These are phyloP conservation scores for Hyaena hyaena DNA, from an alignment of 2,113 vertebrate genomes.

Conservation along the genomic window DNA sequence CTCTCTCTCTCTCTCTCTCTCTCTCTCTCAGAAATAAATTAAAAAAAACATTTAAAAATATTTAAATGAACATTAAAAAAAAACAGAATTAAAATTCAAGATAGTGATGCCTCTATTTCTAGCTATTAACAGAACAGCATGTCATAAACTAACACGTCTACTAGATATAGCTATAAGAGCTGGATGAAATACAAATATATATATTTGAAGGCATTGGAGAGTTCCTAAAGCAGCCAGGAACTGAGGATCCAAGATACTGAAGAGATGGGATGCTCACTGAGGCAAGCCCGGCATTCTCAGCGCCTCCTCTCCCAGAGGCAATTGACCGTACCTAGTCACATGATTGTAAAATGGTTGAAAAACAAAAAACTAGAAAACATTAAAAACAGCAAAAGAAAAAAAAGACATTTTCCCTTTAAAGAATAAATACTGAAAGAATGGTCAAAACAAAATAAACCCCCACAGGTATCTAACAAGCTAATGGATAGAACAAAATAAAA, in stretches of 20 bases:
- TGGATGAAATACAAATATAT: neutral
- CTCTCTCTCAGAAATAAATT: no score
- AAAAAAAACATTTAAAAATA: no score
- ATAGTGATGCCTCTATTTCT: neutral
- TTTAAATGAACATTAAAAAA: no score
- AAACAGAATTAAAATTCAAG: neutral
- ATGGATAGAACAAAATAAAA: neutral
- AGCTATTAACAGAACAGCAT: neutral
- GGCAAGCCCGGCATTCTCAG: neutral
- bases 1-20: no score
- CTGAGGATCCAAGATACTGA: neutral
- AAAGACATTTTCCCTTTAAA: neutral
- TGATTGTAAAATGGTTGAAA: neutral
- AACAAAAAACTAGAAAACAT: neutral
- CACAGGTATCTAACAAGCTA: neutral
- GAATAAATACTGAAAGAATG: neutral
- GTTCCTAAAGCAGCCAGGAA: neutral
- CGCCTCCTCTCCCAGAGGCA: neutral
- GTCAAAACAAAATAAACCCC: neutral
- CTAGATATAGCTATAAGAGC: neutral
- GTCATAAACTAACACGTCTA: neutral
- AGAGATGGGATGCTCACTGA: neutral
- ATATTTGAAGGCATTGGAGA: neutral
- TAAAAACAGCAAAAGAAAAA: neutral
- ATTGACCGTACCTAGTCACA: neutral